A percentile compares a stretch with the other conserved stretches of the same genome.
These are phyloP conservation scores for Lithodes maja DNA, from an alignment of 2,888 invertebrate genomes.

Conservation along the genomic window DNA sequence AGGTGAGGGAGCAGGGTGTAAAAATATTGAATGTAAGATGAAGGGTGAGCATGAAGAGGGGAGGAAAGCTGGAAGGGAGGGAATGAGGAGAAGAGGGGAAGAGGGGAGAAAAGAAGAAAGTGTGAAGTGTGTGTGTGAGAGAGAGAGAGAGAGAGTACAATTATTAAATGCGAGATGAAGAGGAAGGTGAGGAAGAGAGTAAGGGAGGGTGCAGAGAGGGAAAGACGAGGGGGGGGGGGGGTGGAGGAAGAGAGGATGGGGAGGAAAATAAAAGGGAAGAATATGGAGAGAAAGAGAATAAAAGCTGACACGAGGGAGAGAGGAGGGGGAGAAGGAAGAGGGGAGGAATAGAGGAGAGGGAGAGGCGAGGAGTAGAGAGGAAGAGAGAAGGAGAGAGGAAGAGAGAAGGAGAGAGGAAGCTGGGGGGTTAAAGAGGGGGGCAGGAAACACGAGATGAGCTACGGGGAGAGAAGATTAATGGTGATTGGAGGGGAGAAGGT, in stretches of 20 bases:
- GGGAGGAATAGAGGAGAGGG: neutral
- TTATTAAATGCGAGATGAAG: too few species aligned
- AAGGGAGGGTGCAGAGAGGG: neutral
- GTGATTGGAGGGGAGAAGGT: neutral
- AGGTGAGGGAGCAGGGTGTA: neutral
- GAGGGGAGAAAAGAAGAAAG: neutral
- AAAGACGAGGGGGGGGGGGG: neutral
- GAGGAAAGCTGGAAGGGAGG: neutral
- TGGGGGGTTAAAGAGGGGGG: neutral
- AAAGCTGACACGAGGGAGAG: neutral
- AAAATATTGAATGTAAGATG: neutral
- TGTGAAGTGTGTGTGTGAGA: neutral
- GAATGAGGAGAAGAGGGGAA: neutral
- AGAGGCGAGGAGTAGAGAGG: neutral
- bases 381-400: neutral
- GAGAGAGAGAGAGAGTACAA: conserved; percentile 12
- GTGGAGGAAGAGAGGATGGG: neutral
- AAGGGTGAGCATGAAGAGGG: neutral
- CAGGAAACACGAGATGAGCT: neutral
- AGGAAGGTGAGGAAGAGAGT: neutral
- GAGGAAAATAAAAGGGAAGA: neutral
- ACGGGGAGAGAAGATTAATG: neutral
- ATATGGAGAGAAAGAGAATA: neutral
- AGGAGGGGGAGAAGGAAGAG: neutral
- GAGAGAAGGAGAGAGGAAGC: neutral